Evolutionary conservation across 2,888 invertebrate species (phyloP).

Genomic region (Synanthedon vespiformis): DNA sequence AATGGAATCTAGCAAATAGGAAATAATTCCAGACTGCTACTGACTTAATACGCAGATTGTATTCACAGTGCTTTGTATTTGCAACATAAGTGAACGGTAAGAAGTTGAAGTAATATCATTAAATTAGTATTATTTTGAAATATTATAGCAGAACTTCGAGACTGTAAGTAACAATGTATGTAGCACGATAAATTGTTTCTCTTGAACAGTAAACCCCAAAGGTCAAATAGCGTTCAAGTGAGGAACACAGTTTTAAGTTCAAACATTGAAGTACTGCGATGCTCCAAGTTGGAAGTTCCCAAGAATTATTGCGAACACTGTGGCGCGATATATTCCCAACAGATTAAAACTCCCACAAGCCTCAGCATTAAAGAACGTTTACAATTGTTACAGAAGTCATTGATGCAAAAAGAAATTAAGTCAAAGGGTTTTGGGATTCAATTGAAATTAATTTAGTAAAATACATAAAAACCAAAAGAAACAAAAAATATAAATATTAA

Average conservation of each 20-base stretch:
- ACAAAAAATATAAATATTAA: too few species aligned
- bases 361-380: neutral
- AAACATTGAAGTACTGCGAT: neutral
- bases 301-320: neutral
- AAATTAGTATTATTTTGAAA: neutral
- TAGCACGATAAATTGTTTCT: neutral
- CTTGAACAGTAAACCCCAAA: neutral
- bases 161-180: neutral
- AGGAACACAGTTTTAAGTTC: neutral
- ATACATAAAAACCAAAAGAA: too few species aligned
- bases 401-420: too few species aligned
- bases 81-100: too few species aligned
- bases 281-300: neutral
- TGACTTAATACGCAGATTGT: too few species aligned
- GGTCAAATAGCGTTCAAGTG: neutral
- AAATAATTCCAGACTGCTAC: too few species aligned
- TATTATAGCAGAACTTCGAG: neutral
- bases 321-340: neutral
- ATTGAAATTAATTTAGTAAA: too few species aligned
- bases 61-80: too few species aligned
- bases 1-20: too few species aligned
- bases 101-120: too few species aligned
- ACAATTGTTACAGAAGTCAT: too few species aligned
- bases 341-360: neutral
- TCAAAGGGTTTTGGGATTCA: too few species aligned